These are phyloP conservation scores for Micropterix aruncella DNA, from an alignment of 2,888 invertebrate genomes.

Conservation along the genomic window DNA sequence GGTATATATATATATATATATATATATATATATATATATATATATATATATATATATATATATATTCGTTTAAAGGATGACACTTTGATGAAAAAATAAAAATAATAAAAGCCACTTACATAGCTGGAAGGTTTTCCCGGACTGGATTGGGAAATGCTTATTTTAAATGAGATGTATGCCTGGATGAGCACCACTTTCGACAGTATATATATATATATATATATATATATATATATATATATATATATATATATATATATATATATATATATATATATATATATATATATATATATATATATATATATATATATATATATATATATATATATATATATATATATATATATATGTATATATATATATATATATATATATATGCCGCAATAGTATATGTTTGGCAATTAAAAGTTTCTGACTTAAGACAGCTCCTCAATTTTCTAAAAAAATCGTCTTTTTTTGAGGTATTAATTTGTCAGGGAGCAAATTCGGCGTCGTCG, in stretches of 20 bases:
- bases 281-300: background rate
- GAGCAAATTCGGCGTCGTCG: slow-evolving; percentile 24
- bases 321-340: slow-evolving; percentile 7
- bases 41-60: background rate
- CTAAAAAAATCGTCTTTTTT: too few relatives aligned
- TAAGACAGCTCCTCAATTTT: too few relatives aligned
- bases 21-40: background rate
- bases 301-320: slow-evolving; percentile 8
- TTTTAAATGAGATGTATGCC: too few relatives aligned
- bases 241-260: background rate
- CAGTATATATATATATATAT: too few relatives aligned
- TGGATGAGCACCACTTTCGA: too few relatives aligned
- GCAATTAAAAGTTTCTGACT: background rate
- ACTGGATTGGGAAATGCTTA: too few relatives aligned
- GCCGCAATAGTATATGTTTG: background rate
- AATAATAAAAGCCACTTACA: too few relatives aligned
- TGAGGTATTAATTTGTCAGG: slow-evolving; percentile 27
- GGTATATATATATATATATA: background rate
- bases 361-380: background rate
- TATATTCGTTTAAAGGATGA: too few relatives aligned
- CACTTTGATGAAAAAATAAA: background rate
- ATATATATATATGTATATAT: slow-evolving; percentile 6
- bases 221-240: slow-evolving; percentile 2
- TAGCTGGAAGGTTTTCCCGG: too few relatives aligned
- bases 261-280: background rate